Base-by-base conservation (phyloP, 2,888 invertebrate species). In the Nysson spinosus region DNA sequence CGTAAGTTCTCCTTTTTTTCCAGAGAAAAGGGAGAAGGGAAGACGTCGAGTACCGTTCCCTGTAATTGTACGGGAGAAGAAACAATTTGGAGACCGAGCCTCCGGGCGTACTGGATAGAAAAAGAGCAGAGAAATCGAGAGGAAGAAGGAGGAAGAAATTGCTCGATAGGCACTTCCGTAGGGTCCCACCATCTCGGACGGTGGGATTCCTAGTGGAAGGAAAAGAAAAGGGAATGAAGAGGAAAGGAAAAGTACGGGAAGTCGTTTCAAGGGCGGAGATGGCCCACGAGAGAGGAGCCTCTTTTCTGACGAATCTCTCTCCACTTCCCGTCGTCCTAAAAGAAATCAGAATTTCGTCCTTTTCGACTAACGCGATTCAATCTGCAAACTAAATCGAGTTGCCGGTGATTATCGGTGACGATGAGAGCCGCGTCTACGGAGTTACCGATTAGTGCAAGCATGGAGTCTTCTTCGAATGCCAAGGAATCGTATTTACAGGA, bases 201-300 rank as follows among this genome's bases (percentile, higher is more conserved):
- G n/a, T n/a, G n/a, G n/a, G 43, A 63, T 51, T 37, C 35, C 46
- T 28, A 22, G 26, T 14, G 22, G 49, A 57, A 9, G 34, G 26
- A 6, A 39, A 28, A 11, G 32, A 20, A 4, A 28, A 16, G 4
- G 44, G 64, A 65, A 69, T 46, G 51, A 56, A 40, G 50, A 24
- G 56, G 49, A 51, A 22, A 56, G 63, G 58, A 63, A 69, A 72
- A 56, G 62, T 16, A 69, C 63, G 67, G 75, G 73, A 78, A 76
- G 69, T 74, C 64, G 69, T 75, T 77, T 43, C 42, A 63, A 50
- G 52, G 68, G 56, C 76, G 81, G 79, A 79, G 76, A 78, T 76
- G 78, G 72, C 61, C 64, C 22, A 3, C 24, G 32, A 28, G 28
- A 22, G 24, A 39, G 35, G 49, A 12, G 7, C 19, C 11, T 22